phyloP scores from a whole-genome alignment of 1,140 invertebrate species.

The Archegozetes longisetosus region DNA sequence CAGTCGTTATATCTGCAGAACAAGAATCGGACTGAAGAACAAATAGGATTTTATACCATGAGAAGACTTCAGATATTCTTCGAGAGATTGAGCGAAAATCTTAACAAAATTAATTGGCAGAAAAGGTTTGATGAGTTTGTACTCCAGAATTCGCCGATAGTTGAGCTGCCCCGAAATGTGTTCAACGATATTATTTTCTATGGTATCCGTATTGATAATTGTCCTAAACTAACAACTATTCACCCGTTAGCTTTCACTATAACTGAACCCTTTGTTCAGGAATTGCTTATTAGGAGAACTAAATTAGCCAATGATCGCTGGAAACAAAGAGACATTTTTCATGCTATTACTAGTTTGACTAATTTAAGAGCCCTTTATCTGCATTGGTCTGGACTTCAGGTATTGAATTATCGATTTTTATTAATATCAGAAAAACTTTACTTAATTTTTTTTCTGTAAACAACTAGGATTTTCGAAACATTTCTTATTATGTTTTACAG shows the following conservation, averaged over 20 bases:
- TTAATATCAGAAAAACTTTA: too few species aligned
- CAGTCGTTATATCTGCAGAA: not conserved
- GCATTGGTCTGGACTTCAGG: slow-evolving; percentile 3
- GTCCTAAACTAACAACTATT: slow-evolving; percentile 10
- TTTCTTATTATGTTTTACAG: too few species aligned
- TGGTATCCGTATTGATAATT: slow-evolving; percentile 10
- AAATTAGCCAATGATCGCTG: slow-evolving; percentile 7
- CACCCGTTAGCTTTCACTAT: slow-evolving; percentile 7
- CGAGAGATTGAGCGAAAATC: slow-evolving; percentile 6
- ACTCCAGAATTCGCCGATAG: slow-evolving; percentile 6
- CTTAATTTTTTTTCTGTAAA: too few species aligned
- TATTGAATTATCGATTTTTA: not conserved
- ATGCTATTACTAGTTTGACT: slow-evolving; percentile 12
- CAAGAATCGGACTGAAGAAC: slow-evolving; percentile 10
- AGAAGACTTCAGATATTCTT: slow-evolving; percentile 10
- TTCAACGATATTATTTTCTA: slow-evolving; percentile 11
- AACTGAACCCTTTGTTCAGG: slow-evolving; percentile 9
- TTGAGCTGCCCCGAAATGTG: slow-evolving; percentile 8
- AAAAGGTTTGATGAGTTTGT: slow-evolving; percentile 14
- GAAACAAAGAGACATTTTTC: slow-evolving; percentile 7
- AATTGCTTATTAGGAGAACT: slow-evolving; percentile 6
- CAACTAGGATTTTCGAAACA: too few species aligned
- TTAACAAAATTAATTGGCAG: slow-evolving; percentile 10
- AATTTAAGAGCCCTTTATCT: slow-evolving; percentile 11
- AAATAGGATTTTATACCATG: not conserved